phyloP scores from a whole-genome alignment of 2,113 vertebrate genomes.

The Malurus alboscapulatus region DNA sequence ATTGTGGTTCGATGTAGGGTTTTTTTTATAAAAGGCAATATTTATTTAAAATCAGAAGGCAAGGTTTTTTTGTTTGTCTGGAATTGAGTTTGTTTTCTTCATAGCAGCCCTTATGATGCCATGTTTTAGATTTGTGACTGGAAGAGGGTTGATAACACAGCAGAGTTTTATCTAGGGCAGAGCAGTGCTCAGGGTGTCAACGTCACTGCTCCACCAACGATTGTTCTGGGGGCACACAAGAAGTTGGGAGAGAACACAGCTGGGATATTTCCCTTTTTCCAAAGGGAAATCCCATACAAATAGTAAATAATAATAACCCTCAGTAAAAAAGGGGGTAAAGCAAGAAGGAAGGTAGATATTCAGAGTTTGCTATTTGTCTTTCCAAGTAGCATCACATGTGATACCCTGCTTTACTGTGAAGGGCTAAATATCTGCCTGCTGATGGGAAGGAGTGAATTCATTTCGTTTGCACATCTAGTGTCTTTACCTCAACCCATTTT shows the following conservation, averaged over 20 bases:
- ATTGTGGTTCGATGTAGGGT: neutral
- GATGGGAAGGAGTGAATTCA: neutral
- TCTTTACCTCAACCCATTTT: neutral
- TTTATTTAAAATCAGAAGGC: neutral
- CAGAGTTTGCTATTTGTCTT: neutral
- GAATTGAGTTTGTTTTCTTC: neutral
- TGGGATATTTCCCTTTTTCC: neutral
- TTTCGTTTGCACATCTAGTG: neutral
- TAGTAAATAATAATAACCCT: no score
- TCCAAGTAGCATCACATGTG: accelerated
- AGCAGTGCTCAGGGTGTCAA: neutral
- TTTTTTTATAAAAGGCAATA: neutral
- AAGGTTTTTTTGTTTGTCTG: neutral
- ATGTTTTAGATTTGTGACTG: neutral
- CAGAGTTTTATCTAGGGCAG: neutral
- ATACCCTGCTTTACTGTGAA: neutral
- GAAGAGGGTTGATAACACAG: neutral
- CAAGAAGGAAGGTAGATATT: neutral
- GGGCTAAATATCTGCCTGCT: neutral
- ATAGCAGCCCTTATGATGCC: neutral
- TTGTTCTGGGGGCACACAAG: accelerated
- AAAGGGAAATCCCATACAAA: neutral
- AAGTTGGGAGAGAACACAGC: accelerated
- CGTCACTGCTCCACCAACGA: accelerated
- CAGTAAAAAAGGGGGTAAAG: neutral